phyloP scores from a whole-genome alignment of 2,113 vertebrate species.

The Hydrolagus affinis region DNA sequence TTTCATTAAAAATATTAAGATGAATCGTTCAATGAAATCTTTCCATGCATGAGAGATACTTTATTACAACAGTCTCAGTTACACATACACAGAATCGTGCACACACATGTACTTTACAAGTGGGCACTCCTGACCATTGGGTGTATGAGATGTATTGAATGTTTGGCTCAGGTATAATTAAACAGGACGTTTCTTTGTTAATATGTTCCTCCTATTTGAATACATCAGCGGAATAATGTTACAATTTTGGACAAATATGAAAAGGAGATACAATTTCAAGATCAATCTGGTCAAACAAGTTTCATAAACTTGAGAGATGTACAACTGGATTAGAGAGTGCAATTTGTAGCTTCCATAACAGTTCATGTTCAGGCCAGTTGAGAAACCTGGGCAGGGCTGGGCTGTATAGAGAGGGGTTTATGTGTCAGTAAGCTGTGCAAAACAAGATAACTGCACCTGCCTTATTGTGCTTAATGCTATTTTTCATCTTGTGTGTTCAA shows the following conservation, averaged over 20 bases:
- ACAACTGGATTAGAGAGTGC: background rate
- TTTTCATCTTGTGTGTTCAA: constrained; percentile 4
- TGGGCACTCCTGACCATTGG: no score
- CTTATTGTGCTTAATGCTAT: background rate
- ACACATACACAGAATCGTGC: no score
- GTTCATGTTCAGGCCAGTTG: constrained; percentile 22
- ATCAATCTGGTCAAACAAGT: constrained; percentile 8
- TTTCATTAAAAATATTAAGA: no score
- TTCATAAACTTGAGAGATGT: background rate
- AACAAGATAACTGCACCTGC: background rate
- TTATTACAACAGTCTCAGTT: no score
- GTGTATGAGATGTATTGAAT: no score
- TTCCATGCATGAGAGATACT: no score
- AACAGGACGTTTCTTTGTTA: no score
- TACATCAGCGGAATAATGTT: background rate
- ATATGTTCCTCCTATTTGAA: no score
- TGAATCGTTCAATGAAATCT: no score
- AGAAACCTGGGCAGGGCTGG: constrained; percentile 6
- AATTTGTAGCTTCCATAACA: constrained; percentile 4
- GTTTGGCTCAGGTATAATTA: no score
- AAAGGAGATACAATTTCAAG: background rate
- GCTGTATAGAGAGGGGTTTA: background rate
- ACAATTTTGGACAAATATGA: background rate
- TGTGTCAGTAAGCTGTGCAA: constrained; percentile 12
- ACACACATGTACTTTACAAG: no score